A percentile compares a stretch with the other conserved stretches of the same genome.
These are phyloP conservation scores for Coregonus sp. DNA, from an alignment of 2,797 vertebrate genomes.

Conservation along the genomic window DNA sequence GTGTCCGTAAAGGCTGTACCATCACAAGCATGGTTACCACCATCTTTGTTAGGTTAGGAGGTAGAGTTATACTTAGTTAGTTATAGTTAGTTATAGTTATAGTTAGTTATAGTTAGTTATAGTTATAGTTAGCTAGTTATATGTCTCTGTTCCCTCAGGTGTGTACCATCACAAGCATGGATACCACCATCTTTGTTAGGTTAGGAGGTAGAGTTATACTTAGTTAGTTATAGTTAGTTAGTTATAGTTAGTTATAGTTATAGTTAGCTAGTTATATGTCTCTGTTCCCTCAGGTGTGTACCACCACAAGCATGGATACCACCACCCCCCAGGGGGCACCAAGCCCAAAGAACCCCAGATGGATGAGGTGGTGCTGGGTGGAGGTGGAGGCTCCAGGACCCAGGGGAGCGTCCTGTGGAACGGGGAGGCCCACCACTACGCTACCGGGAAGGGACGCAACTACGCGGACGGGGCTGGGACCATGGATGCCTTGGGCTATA, in stretches of 20 bases:
- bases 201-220: no score
- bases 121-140: no score
- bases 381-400: conserved; percentile 67
- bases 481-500: conserved; percentile 81
- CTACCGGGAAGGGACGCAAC: conserved; percentile 81
- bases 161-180: conserved; percentile 84
- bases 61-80: no score
- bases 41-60: no score
- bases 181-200: conserved; percentile 75
- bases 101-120: no score
- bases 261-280: not conserved
- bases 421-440: conserved; percentile 80
- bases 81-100: no score
- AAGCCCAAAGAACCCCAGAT: conserved; percentile 73
- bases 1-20: no score
- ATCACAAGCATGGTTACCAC: no score
- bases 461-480: conserved; percentile 81
- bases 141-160: conserved; percentile 40
- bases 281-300: conserved; percentile 54
- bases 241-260: no score
- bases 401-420: conserved; percentile 77
- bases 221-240: no score
- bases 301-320: conserved; percentile 89
- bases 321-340: conserved; percentile 71
- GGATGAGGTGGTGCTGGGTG: conserved; percentile 66